Base-by-base conservation (phyloP, 2,888 invertebrate genomes). In the Venustoraphidia nigricollis region DNA sequence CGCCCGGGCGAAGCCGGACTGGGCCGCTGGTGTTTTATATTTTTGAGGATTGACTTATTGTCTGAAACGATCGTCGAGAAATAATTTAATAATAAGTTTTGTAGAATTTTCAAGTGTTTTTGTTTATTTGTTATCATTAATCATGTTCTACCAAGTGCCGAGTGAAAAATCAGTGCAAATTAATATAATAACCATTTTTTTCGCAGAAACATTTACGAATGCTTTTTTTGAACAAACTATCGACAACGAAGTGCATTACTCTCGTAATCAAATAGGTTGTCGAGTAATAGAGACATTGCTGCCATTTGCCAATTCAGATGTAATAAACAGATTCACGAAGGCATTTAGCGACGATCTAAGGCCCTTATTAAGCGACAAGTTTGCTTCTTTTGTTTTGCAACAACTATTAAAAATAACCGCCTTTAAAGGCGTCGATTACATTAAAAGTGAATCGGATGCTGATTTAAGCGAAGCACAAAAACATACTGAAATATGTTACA, bases 201-300 rank as follows among this genome's bases (percentile, higher is more conserved):
- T 72, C 73, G 35, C 67, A 81, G 80, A 63, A 48, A 68, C 75
- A 1, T 76, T 89, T 59, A 82, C 81, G 0, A 78, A 81, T 55
- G 89, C 88, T 61, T 84, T 87, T 0, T 73, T 88, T 48, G 79
- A 81, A 53, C 75, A 83, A 58, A 83, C 83, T 0, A 70, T 72
- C 52, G 78, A 72, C 0, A 75, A 80, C 52, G 90, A 90, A 65
- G 64, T 86, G 0, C 75, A 83, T 39, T 75, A 81, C 39, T 75
- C 83, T 0, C 79, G 81, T 8, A 91, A 91, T 66, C 89, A 90
- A 65, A 72, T 90, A 0, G 86, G 85, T 0, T 87, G 84, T 44
- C 70, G 85, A 54, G 80, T 84, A 0, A 67, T 91, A 2, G 90
- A 91, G 59, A 70, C 76, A n/a, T 66, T 90, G 0, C 63, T 90